A percentile compares a stretch with the other conserved stretches of the same genome.
Evolutionary conservation across 2,797 vertebrate species (phyloP).

Genomic region (Odontamblyopus rebecca): DNA sequence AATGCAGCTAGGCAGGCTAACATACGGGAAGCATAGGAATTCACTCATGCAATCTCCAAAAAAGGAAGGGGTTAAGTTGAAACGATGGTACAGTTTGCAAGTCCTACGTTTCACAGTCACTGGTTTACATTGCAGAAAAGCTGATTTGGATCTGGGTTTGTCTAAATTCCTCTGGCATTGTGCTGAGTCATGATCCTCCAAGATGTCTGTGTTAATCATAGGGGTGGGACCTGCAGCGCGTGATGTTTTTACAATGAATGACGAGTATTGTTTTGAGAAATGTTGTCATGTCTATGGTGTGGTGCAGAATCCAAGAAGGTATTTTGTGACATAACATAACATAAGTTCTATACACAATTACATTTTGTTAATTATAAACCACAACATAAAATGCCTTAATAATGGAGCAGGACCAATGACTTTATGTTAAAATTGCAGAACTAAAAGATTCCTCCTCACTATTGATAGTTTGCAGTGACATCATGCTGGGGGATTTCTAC

Average conservation of each 20-base stretch:
- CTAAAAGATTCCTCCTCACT: too few species aligned
- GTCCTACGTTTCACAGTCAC: slow-evolving; percentile 30
- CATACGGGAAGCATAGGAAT: slow-evolving; percentile 47
- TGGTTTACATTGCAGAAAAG: slow-evolving; percentile 24
- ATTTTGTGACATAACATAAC: too few species aligned
- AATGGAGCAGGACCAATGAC: too few species aligned
- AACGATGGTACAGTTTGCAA: slow-evolving; percentile 61
- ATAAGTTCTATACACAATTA: too few species aligned
- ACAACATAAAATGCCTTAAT: too few species aligned
- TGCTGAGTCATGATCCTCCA: slow-evolving; percentile 55
- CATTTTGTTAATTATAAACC: too few species aligned
- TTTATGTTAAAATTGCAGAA: too few species aligned
- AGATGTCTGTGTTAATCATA: slow-evolving; percentile 31
- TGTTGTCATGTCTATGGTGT: slow-evolving; percentile 26
- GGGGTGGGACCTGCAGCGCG: slow-evolving; percentile 15
- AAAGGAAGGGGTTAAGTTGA: slow-evolving; percentile 38
- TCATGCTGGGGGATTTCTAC: too few species aligned
- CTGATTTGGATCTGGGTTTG: slow-evolving; percentile 13
- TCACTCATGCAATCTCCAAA: slow-evolving; percentile 65
- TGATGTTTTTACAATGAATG: slow-evolving; percentile 36
- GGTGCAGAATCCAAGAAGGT: background rate
- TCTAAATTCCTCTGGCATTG: slow-evolving; percentile 25
- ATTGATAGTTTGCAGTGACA: too few species aligned
- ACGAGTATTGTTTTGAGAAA: slow-evolving; percentile 23
- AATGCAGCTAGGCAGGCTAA: slow-evolving; percentile 15